These are phyloP conservation scores for Betta splendens DNA, from an alignment of 2,797 vertebrate genomes.

Conservation along the genomic window DNA sequence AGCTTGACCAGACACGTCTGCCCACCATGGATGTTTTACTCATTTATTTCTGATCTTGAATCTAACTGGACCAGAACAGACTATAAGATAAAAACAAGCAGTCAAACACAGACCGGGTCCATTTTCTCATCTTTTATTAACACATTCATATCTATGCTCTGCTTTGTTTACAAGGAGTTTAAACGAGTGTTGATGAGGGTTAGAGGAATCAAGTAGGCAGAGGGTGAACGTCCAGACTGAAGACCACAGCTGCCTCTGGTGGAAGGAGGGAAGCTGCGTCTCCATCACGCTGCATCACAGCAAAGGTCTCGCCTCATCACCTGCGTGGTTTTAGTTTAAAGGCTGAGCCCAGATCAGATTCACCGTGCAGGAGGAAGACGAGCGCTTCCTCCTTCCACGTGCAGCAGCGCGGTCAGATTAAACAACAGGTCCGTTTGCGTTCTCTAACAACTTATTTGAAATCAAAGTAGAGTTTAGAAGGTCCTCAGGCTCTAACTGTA, in stretches of 20 bases:
- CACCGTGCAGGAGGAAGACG: conserved; percentile 3
- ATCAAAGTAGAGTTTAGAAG: conserved; percentile 70
- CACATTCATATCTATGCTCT: conserved; percentile 88
- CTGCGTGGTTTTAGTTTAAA: background rate
- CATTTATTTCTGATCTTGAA: too few species aligned
- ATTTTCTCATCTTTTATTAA: conserved; percentile 86
- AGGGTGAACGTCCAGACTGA: conserved; percentile 82
- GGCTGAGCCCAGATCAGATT: conserved; percentile 14
- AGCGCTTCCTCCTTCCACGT: conserved; percentile 46
- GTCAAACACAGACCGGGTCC: conserved; percentile 41
- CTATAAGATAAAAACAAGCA: conserved; percentile 2
- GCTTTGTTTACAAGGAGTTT: conserved; percentile 87
- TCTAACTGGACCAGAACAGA: too few species aligned
- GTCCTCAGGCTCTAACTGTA: conserved; percentile 68
- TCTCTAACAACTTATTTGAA: conserved; percentile 72
- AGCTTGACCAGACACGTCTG: too few species aligned
- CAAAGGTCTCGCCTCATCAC: background rate
- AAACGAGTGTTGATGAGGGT: conserved; percentile 85
- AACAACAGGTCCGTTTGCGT: conserved; percentile 77
- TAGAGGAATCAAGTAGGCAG: conserved; percentile 82
- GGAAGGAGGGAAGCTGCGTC: conserved; percentile 42
- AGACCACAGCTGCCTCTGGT: conserved; percentile 60
- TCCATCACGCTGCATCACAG: conserved; percentile 12
- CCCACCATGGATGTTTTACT: too few species aligned
- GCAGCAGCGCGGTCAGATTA: conserved; percentile 65